phyloP scores from a whole-genome alignment of 1,140 invertebrate species.

The Delia radicum region DNA sequence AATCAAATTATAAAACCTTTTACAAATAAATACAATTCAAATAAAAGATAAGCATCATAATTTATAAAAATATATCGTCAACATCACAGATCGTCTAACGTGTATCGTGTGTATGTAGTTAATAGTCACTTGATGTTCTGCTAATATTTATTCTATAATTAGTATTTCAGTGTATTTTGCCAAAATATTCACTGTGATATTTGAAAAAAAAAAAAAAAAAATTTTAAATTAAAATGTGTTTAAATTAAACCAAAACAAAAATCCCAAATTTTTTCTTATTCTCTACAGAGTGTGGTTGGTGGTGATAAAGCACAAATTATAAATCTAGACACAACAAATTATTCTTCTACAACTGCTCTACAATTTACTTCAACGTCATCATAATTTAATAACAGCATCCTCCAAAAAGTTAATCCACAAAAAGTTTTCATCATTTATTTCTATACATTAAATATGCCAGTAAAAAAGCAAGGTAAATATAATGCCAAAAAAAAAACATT shows the following conservation, averaged over 20 bases:
- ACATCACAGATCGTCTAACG: no score
- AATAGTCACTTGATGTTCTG: background rate
- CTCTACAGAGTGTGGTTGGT: background rate
- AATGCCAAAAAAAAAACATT: background rate
- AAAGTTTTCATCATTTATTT: slow-evolving; percentile 14
- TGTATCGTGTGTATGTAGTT: background rate
- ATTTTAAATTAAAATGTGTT: background rate
- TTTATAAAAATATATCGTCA: no score
- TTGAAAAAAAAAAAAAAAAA: background rate
- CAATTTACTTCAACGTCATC: background rate
- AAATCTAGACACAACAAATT: background rate
- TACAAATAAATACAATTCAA: background rate
- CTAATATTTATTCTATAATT: background rate
- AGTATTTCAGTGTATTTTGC: background rate
- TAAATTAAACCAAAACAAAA: background rate
- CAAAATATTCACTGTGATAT: background rate
- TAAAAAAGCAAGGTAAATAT: slow-evolving; percentile 26
- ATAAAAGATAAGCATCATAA: background rate
- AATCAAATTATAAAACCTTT: background rate
- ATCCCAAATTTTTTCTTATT: background rate
- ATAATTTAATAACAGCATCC: background rate
- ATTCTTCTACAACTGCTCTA: background rate
- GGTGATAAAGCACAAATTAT: slow-evolving; percentile 4
- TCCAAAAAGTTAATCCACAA: background rate
- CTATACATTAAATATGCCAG: slow-evolving; percentile 18